Base-by-base conservation (phyloP, 1,140 invertebrate species). In the Drosophila lacertosa region DNA sequence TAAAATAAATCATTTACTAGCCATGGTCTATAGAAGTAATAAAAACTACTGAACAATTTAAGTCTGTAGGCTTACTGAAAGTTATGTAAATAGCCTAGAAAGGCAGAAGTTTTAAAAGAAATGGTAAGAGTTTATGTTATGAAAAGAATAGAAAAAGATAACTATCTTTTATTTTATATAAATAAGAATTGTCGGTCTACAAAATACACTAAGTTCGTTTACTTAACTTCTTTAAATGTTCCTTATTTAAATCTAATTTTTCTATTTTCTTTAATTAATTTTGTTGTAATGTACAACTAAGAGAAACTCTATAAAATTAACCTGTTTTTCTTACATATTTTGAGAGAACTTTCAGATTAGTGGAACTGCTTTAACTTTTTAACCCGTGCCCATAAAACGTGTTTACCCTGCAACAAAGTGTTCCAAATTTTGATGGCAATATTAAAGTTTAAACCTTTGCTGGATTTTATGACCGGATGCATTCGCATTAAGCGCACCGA, bases 381-480 rank as follows among this genome's bases (percentile, higher is more conserved):
- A 15, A 47, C 18, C 24, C 18, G 37, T 22, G 29, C 35, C 29
- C 53, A 62, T 73, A 62, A 76, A 73, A 68, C 39, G 59, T 72
- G 63, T 73, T 73, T 73, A 64, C 65, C 47, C 24, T 50, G 54
- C 55, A 57, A 72, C 75, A 71, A 62, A 57, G 75, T 67, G 39
- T 59, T 7, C n/a, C n/a, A 39, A 53, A 24, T 40, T 58, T 62
- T 75, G 58, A 72, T 50, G 22, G 40, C 54, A 58, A 59, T 32
- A 55, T 73, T 39, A 39, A 67, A 50, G 29, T 57, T 67, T 39
- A 33, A 50, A 16, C 67, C 20, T 64, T 26, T 33, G 15, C 24
- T 4, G 42, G 20, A 39, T 62, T 68, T 63, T 57, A 75, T 39
- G 18, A 35, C 26, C 26, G 50, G 18, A 58, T 59, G 33, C 67